Percentiles rank a stretch among this genome's conserved stretches.
Conservation (phyloP, 1,140 invertebrate genomes). For the Drosophila parvula region DNA sequence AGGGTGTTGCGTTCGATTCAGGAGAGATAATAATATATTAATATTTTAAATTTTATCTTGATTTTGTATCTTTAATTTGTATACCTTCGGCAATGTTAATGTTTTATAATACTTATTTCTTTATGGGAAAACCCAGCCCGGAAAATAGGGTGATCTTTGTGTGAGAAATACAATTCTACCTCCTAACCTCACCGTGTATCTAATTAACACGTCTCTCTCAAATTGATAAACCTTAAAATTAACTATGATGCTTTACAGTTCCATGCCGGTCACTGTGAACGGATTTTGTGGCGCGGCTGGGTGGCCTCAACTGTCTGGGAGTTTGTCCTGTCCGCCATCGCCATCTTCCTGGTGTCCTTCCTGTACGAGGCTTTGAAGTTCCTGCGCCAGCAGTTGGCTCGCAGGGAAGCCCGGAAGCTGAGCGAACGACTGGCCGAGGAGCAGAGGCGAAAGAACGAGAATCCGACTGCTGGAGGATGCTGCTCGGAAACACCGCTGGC, state of each 20-base stretch:
- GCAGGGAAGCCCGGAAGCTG: slow-evolving; percentile 46
- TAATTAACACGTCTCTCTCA: not conserved
- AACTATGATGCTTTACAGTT: slow-evolving; percentile 86
- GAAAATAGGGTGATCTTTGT: too few relatives aligned
- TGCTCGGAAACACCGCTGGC: slow-evolving; percentile 57
- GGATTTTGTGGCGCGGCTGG: slow-evolving; percentile 93
- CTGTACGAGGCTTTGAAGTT: slow-evolving; percentile 78
- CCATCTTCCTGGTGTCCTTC: slow-evolving; percentile 67
- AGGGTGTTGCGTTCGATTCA: slow-evolving; percentile 44
- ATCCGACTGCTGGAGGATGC: slow-evolving; percentile 33
- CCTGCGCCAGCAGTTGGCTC: slow-evolving; percentile 60
- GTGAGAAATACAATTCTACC: not conserved
- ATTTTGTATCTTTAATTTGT: too few relatives aligned
- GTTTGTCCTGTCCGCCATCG: slow-evolving; percentile 71
- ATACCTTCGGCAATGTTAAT: too few relatives aligned
- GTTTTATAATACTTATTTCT: not conserved
- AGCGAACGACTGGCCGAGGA: slow-evolving; percentile 57
- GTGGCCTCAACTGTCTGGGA: slow-evolving; percentile 67
- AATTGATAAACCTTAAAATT: not conserved
- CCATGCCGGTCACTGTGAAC: slow-evolving; percentile 89
- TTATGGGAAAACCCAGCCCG: not conserved
- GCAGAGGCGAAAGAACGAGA: slow-evolving; percentile 42
- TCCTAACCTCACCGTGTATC: not conserved
- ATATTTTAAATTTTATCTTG: not conserved
- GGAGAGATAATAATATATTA: not conserved